A percentile compares a stretch with the other conserved stretches of the same genome.
Conservation (phyloP, 2,113 vertebrate genomes). For the Pseudopipra pipra region DNA sequence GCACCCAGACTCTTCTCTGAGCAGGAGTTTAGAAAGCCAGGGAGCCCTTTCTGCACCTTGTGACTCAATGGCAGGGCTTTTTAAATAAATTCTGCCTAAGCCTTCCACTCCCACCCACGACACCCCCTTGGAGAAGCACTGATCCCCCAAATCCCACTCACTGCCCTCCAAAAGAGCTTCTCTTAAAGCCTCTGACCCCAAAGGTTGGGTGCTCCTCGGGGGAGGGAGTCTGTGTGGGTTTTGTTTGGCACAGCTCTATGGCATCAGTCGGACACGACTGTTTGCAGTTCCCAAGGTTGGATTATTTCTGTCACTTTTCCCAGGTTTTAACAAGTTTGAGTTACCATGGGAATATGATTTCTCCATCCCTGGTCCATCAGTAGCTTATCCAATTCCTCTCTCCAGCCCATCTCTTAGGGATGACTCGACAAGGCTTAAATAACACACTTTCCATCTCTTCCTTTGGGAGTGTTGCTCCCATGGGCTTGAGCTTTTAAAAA, state of each 20-base stretch:
- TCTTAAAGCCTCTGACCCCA: background rate
- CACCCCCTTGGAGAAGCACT: background rate
- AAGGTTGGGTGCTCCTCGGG: background rate
- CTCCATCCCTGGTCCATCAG: background rate
- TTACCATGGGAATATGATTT: background rate
- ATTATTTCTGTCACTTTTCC: background rate
- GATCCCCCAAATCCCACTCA: background rate
- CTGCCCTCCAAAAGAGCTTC: background rate
- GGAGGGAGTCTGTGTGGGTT: background rate
- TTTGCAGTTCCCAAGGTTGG: background rate
- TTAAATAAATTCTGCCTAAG: too few species aligned
- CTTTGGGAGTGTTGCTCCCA: background rate
- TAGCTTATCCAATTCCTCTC: background rate
- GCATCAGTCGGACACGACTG: rapidly evolving
- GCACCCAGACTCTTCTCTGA: too few species aligned
- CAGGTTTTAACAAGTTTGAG: background rate
- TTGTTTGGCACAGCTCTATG: background rate
- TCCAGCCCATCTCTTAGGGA: background rate
- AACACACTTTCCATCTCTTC: background rate
- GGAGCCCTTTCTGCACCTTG: background rate
- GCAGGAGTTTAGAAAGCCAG: background rate
- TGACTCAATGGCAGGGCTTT: too few species aligned
- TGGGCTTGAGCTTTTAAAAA: background rate
- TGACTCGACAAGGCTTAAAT: background rate
- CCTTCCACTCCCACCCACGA: too few species aligned